phyloP scores from a whole-genome alignment of 2,113 vertebrate genomes.

The Eretmochelys imbricata region DNA sequence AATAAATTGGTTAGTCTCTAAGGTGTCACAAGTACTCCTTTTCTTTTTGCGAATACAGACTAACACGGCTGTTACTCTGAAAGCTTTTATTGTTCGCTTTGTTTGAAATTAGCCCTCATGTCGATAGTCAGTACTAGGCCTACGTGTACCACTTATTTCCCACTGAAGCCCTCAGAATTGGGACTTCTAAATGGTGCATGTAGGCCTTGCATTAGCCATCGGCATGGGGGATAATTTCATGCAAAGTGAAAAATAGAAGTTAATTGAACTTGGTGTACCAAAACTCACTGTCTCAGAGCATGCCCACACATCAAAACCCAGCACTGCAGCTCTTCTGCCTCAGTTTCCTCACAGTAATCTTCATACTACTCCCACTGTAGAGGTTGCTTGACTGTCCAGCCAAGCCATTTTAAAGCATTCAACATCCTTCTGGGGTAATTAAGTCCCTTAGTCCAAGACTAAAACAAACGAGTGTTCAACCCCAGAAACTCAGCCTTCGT shows the following conservation, averaged over 20 bases:
- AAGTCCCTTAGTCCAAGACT: not conserved
- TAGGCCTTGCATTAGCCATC: not conserved
- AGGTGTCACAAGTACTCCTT: too few species aligned
- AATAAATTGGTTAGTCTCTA: too few species aligned
- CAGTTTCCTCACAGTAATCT: not conserved
- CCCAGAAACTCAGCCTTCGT: not conserved
- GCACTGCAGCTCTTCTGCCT: not conserved
- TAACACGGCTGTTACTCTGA: not conserved
- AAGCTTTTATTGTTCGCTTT: not conserved
- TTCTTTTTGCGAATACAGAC: too few species aligned
- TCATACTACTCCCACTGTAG: not conserved
- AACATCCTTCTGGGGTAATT: not conserved
- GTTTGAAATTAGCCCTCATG: not conserved
- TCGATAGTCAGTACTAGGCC: not conserved
- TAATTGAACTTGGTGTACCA: not conserved
- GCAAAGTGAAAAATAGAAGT: not conserved
- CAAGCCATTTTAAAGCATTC: not conserved
- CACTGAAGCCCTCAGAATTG: not conserved
- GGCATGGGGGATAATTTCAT: not conserved
- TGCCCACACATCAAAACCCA: not conserved
- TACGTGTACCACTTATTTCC: not conserved
- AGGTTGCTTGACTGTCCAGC: not conserved
- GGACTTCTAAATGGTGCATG: not conserved
- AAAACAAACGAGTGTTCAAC: not conserved
- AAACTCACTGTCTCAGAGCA: not conserved